Conservation (phyloP, 2,888 invertebrate species). For the Colostygia pectinataria region DNA sequence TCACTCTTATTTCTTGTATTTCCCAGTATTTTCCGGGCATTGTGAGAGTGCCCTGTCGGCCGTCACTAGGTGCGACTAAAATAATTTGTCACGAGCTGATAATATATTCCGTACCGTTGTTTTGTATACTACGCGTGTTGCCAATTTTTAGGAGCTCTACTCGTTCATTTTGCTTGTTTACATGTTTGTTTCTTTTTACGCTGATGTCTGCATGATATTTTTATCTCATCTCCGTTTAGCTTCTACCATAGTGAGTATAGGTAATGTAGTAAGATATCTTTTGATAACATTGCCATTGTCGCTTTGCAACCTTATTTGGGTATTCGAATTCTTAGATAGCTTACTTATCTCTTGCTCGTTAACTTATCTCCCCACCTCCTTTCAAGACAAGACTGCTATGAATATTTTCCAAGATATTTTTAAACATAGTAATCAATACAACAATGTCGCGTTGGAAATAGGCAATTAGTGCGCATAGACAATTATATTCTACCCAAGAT, state of each 20-base stretch:
- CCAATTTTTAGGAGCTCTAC: conserved; percentile 27
- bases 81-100: background rate
- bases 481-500: too few relatives aligned
- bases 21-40: too few relatives aligned
- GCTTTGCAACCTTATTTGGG: conserved; percentile 8
- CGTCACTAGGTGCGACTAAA: conserved; percentile 28
- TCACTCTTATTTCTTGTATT: too few relatives aligned
- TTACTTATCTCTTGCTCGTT: conserved; percentile 2
- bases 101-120: conserved; percentile 4
- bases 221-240: conserved; percentile 16
- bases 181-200: conserved; percentile 9
- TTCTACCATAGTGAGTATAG: conserved; percentile 13
- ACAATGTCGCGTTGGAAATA: background rate
- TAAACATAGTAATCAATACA: too few relatives aligned
- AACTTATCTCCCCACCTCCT: conserved; percentile 3
- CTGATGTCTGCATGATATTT: conserved; percentile 15
- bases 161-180: conserved; percentile 20
- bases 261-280: conserved; percentile 15
- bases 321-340: conserved; percentile 11
- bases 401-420: background rate
- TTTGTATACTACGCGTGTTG: conserved; percentile 24
- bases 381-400: conserved; percentile 1
- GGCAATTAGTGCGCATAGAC: background rate
- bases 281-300: conserved; percentile 8
- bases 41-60: background rate